These are phyloP conservation scores for Oceanodroma leucorhoa DNA, from an alignment of 2,797 vertebrate species.

Conservation along the genomic window DNA sequence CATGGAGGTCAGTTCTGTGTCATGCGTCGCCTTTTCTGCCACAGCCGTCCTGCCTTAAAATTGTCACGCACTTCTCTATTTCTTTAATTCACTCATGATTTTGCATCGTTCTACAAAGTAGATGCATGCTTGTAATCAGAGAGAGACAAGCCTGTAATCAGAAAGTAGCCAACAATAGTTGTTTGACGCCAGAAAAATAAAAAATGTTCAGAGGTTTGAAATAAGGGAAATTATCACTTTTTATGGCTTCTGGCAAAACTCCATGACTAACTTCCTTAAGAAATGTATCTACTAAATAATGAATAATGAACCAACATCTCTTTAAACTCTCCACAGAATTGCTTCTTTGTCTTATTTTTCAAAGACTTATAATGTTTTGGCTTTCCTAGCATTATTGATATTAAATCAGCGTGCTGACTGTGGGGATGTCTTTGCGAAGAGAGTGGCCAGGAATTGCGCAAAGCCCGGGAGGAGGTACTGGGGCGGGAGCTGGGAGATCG, in stretches of 20 bases:
- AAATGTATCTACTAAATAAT: neutral
- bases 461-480: neutral
- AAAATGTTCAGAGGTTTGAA: neutral
- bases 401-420: neutral
- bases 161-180: neutral
- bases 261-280: neutral
- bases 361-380: neutral
- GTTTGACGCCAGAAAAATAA: neutral
- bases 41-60: neutral
- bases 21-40: neutral
- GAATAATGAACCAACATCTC: neutral
- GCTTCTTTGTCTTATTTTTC: constrained; percentile 8
- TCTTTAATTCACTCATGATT: neutral
- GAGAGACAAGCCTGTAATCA: neutral
- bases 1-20: neutral
- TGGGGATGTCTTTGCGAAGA: neutral
- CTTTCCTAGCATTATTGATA: neutral
- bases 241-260: neutral
- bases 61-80: neutral
- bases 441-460: neutral
- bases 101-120: neutral
- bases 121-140: neutral
- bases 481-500: rapidly evolving
- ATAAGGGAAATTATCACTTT: neutral
- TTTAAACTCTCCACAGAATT: neutral